Base-by-base conservation (phyloP, 2,113 vertebrate genomes). In the Carettochelys insculpta region DNA sequence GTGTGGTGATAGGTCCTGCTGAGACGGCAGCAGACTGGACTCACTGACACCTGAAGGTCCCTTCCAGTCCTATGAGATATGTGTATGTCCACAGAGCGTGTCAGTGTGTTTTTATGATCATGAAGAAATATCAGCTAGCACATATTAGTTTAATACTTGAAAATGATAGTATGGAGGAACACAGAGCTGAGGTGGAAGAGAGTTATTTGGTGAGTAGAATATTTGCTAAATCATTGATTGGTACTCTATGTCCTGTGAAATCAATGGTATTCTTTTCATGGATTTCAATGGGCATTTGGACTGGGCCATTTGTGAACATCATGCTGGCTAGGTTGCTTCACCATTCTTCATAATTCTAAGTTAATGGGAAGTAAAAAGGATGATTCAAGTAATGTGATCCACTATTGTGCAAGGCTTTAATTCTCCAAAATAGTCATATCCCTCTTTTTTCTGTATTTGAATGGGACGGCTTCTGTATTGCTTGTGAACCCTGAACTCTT, bases 141-240 rank as follows among this genome's bases (percentile, higher is more conserved):
- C 34, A 65, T 65, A 14, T n/a, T n/a, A 3, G 0, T 20, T 20
- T 92, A 31, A 22, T 88, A 87, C 56, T 91, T 88, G 31, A 89
- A 92, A 90, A 75, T 54, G 6, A 48, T 91, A 22, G 51, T 82
- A 45, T 5, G 77, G 58, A 51, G 9, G 5, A 92, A 86, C 81
- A 1, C 10, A 80, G 56, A 87, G 93, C 85, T 50, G 80, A 89
- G 48, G 43, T 84, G 38, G 14, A 52, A 79, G 61, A 85, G 11
- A 22, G 41, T 80, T 47, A 80, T 16, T 80, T 90, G 54, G 65
- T 41, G 91, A 92, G 89, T 47, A 45, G n/a, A 87, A 91, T 86
- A 20, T 52, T 87, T 82, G 54, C 65, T 84, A 91, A 61, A 61
- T 90, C 89, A 71, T 75, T 58, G 82, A 77, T 91, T 88, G 34